These are phyloP conservation scores for Baronia brevicornis DNA, from an alignment of 2,888 invertebrate species.

Conservation along the genomic window DNA sequence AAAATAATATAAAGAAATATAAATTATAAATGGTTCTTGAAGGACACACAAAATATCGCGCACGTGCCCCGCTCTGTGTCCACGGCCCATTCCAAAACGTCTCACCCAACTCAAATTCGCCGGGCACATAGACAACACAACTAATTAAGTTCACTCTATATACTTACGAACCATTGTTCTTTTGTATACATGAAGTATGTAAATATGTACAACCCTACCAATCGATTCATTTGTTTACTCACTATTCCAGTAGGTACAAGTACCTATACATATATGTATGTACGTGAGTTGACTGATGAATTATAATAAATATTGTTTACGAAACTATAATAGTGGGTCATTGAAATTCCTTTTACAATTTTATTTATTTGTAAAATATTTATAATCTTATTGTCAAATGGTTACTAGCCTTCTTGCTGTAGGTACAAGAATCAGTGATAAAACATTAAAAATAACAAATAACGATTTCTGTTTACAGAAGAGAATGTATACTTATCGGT, in stretches of 20 bases:
- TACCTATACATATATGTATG: slow-evolving; percentile 6
- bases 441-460: too few species aligned
- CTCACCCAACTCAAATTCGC: slow-evolving; percentile 44
- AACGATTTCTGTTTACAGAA: too few species aligned
- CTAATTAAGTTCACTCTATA: slow-evolving; percentile 9
- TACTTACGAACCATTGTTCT: slow-evolving; percentile 9
- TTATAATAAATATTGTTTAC: slow-evolving; percentile 1
- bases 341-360: slow-evolving; percentile 4
- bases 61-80: slow-evolving; percentile 26
- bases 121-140: slow-evolving; percentile 26
- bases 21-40: background rate
- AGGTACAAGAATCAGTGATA: too few species aligned
- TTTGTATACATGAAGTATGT: slow-evolving; percentile 6
- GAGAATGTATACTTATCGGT: too few species aligned
- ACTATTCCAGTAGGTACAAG: too few species aligned
- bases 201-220: slow-evolving; percentile 4
- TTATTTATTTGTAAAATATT: background rate
- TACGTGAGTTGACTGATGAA: slow-evolving; percentile 11
- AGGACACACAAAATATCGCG: slow-evolving; percentile 5
- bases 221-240: slow-evolving; percentile 6
- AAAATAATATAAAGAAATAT: background rate
- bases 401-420: too few species aligned
- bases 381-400: too few species aligned
- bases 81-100: slow-evolving; percentile 35
- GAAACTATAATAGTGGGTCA: background rate